Evolutionary conservation across 2,888 invertebrate genomes (phyloP).

Genomic region (Phrixothrix hirtus): DNA sequence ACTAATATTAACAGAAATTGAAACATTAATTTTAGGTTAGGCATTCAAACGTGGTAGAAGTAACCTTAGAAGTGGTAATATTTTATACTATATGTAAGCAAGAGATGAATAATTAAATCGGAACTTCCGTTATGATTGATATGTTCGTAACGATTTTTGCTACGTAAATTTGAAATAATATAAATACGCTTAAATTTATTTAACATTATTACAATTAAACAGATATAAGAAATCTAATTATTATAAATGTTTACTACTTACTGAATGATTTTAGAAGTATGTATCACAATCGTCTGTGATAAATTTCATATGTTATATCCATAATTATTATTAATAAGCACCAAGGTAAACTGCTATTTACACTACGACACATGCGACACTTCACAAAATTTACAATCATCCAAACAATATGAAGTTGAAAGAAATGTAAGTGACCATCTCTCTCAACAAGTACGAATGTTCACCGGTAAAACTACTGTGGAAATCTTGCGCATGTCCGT

Average conservation of each 20-base stretch:
- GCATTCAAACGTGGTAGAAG: slow-evolving; percentile 9
- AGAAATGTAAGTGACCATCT: slow-evolving; percentile 17
- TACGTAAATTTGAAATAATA: neutral
- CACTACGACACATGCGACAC: slow-evolving; percentile 14
- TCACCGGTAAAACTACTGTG: slow-evolving; percentile 23
- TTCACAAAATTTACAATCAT: slow-evolving; percentile 9
- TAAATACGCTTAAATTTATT: neutral
- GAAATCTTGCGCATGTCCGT: slow-evolving; percentile 16
- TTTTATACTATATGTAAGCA: neutral
- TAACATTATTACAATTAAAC: too few relatives aligned
- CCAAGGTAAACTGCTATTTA: slow-evolving; percentile 8
- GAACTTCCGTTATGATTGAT: neutral
- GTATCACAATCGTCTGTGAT: slow-evolving; percentile 16
- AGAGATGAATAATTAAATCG: slow-evolving; percentile 6
- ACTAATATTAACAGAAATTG: too few relatives aligned
- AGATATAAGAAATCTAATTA: slow-evolving; percentile 3
- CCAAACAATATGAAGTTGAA: slow-evolving; percentile 6
- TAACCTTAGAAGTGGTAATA: slow-evolving; percentile 8
- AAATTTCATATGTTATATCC: slow-evolving; percentile 12
- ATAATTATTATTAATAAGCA: slow-evolving; percentile 3
- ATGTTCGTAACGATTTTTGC: neutral
- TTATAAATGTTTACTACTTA: slow-evolving; percentile 11
- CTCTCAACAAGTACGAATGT: slow-evolving; percentile 21
- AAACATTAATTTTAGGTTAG: slow-evolving; percentile 24
- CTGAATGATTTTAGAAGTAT: slow-evolving; percentile 3